These are phyloP conservation scores for Oxyruncus cristatus DNA, from an alignment of 2,113 vertebrate species.

Conservation along the genomic window DNA sequence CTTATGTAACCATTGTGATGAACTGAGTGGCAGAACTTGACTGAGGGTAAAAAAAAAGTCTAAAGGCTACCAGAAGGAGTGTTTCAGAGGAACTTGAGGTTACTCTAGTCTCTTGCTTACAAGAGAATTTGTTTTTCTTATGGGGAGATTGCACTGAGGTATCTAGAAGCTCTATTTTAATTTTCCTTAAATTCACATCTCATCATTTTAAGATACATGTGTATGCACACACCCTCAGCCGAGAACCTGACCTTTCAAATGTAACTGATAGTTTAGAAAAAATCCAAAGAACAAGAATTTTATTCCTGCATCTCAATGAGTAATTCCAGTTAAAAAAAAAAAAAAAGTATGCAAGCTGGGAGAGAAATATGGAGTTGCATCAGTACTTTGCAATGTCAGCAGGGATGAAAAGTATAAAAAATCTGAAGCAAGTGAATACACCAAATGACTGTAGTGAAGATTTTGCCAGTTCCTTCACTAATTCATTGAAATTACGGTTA, in stretches of 20 bases:
- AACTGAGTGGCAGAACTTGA: neutral
- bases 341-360: fast-evolving
- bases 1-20: neutral
- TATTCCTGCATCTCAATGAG: neutral
- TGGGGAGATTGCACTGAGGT: neutral
- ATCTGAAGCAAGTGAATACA: neutral
- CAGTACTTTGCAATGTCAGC: neutral
- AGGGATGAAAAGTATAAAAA: neutral
- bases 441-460: neutral
- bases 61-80: neutral
- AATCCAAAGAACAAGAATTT: neutral
- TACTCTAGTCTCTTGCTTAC: neutral
- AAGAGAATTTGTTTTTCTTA: neutral
- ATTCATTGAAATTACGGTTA: neutral
- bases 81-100: neutral
- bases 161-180: neutral
- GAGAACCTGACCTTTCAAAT: neutral
- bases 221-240: neutral
- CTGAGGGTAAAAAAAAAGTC: neutral
- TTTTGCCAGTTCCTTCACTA: neutral
- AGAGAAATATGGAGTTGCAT: neutral
- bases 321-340: neutral
- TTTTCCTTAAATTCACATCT: neutral
- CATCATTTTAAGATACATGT: neutral
- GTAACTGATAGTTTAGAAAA: neutral